Base-by-base conservation (phyloP, 2,113 vertebrate species). In the Pluvianellus socialis region DNA sequence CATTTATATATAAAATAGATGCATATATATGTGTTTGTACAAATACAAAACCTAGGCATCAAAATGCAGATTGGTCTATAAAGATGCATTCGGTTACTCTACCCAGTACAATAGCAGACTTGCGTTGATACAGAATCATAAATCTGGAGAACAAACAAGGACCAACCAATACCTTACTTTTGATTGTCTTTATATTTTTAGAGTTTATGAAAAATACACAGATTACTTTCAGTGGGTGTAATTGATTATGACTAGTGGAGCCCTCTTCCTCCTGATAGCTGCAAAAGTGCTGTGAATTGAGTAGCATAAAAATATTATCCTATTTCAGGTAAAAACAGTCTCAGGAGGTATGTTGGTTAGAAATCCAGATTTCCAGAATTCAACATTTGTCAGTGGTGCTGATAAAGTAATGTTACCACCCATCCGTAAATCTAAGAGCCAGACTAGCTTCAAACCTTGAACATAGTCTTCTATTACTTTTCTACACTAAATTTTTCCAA, bases 21-120 rank as follows among this genome's bases (percentile, higher is more conserved):
- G 22, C 52, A 72, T 70, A 90, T 90, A 73, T 45, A 9, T 52
- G 6, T 96, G 81, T 91, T 90, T 75, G 76, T 38, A 33, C 18
- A 83, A 53, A 66, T 14, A 77, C 16, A 79, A 79, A 40, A 50
- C 23, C 7, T 45, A 82, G 66, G 79, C 68, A 96, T 90, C 83
- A 83, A 70, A 85, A 91, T 82, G 94, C 87, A 95, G 80, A 56
- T 86, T 61, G 33, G 22, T 86, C 72, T 76, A 7, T 83, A 93
- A 91, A 95, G 68, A 94, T 86, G 61, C 62, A 81, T 95, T 96
- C 20, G 66, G 77, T 94, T 91, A 82, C 53, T 58, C 77, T 65
- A 80, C 72, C 45, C n/a, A 66, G 12, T 53, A 80, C 81, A 93
- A 50, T 20, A 92, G 63, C 74, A 93, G 72, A 74, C 44, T 32